Evolutionary conservation across 2,797 vertebrate species (phyloP).

Genomic region (Diplodus sargus): DNA sequence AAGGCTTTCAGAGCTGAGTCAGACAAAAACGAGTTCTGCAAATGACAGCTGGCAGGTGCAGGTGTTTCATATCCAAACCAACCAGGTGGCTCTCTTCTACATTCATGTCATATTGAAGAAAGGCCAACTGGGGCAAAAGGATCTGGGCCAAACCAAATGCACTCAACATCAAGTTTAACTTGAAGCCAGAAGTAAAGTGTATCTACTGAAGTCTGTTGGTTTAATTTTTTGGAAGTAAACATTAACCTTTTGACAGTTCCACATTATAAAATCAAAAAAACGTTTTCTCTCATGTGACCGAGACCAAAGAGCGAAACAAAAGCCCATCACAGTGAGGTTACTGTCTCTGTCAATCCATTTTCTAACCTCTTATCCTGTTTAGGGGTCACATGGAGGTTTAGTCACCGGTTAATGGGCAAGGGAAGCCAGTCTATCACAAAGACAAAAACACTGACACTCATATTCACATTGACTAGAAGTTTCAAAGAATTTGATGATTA

Average conservation of each 20-base stretch:
- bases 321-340: constrained; percentile 27
- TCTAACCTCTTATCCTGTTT: constrained; percentile 36
- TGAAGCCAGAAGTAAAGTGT: not conserved
- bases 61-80: constrained; percentile 39
- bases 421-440: not conserved
- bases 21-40: not conserved
- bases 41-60: not conserved
- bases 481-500: too few relatives aligned
- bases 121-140: not conserved
- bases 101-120: constrained; percentile 15
- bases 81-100: constrained; percentile 2
- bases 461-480: constrained; percentile 6
- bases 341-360: constrained; percentile 23
- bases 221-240: not conserved
- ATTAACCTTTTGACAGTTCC: not conserved
- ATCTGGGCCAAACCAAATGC: not conserved
- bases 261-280: constrained; percentile 5
- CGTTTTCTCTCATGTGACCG: constrained; percentile 4
- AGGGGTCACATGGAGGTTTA: constrained; percentile 10
- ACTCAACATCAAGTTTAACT: not conserved
- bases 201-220: not conserved
- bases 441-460: not conserved
- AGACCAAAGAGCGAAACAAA: constrained; percentile 49
- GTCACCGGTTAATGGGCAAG: not conserved
- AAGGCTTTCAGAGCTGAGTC: not conserved